Percentiles rank a stretch among this genome's conserved stretches.
phyloP scores from a whole-genome alignment of 2,797 vertebrate genomes.

The Emydoidea blandingii region DNA sequence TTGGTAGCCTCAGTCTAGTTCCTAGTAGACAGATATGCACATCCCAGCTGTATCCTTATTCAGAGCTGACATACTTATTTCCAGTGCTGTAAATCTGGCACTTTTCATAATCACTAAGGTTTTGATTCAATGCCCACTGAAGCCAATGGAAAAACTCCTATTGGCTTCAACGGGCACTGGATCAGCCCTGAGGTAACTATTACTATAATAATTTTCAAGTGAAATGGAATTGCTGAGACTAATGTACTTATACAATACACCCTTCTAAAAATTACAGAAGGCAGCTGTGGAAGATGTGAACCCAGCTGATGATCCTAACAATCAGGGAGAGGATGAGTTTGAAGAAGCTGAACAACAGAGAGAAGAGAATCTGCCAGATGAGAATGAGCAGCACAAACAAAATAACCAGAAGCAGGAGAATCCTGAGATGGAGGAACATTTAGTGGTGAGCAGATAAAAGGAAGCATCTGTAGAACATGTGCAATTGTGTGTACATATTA shows the following conservation, averaged over 20 bases:
- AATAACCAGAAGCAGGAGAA: slow-evolving; percentile 73
- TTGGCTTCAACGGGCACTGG: not conserved
- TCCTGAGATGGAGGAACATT: slow-evolving; percentile 87
- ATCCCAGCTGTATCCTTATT: not conserved
- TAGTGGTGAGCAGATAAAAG: slow-evolving; percentile 86
- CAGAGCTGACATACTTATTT: not conserved
- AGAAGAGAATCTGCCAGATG: slow-evolving; percentile 83
- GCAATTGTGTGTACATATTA: not conserved
- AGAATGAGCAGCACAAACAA: slow-evolving; percentile 80
- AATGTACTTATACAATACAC: not conserved
- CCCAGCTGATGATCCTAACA: slow-evolving; percentile 97
- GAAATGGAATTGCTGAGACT: not conserved
- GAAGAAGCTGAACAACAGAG: slow-evolving; percentile 94
- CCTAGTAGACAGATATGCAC: not conserved
- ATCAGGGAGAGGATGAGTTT: slow-evolving; percentile 98
- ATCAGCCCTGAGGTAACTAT: not conserved
- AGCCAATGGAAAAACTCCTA: not conserved
- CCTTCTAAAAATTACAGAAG: slow-evolving; percentile 78
- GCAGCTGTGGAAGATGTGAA: slow-evolving; percentile 87
- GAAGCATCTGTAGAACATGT: not conserved
- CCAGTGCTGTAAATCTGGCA: not conserved
- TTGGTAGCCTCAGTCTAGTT: rapidly evolving
- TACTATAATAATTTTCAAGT: not conserved
- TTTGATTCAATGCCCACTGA: not conserved
- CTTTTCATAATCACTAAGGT: not conserved